phyloP scores from a whole-genome alignment of 2,888 invertebrate genomes.

The Galerucella nymphaeae region DNA sequence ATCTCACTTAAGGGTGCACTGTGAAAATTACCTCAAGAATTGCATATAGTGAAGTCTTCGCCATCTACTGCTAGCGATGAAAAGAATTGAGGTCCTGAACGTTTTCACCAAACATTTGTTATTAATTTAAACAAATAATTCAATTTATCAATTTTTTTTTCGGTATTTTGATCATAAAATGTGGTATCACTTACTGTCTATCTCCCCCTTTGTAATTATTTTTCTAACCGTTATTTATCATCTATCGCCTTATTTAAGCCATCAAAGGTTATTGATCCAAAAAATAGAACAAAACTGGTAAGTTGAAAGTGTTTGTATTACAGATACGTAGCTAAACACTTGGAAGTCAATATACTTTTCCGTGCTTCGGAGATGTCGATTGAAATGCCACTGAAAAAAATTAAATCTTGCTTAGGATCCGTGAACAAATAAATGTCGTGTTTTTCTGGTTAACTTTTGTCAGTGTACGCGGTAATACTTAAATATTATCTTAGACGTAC shows the following conservation, averaged over 20 bases:
- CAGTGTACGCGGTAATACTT: no score
- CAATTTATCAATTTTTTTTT: neutral
- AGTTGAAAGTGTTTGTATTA: conserved; percentile 6
- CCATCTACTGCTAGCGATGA: no score
- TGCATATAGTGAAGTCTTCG: no score
- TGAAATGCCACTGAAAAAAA: conserved; percentile 11
- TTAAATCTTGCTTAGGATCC: neutral
- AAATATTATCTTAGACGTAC: no score
- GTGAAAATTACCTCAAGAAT: no score
- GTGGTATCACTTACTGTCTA: neutral
- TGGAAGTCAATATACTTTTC: conserved; percentile 10
- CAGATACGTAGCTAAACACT: neutral
- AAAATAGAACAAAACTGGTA: neutral
- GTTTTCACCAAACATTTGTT: no score
- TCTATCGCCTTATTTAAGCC: neutral
- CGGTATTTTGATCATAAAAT: neutral
- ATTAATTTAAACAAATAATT: no score
- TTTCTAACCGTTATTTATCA: neutral
- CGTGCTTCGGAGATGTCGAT: neutral
- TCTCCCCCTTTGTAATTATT: neutral
- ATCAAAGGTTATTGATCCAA: conserved; percentile 2
- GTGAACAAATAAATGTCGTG: neutral
- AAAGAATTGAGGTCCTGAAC: no score
- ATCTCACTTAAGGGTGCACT: no score
- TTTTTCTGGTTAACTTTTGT: no score